Percentiles rank a stretch among this genome's conserved stretches.
These are phyloP conservation scores for Syngnathus scovelli DNA, from an alignment of 2,113 vertebrate species.

Conservation along the genomic window DNA sequence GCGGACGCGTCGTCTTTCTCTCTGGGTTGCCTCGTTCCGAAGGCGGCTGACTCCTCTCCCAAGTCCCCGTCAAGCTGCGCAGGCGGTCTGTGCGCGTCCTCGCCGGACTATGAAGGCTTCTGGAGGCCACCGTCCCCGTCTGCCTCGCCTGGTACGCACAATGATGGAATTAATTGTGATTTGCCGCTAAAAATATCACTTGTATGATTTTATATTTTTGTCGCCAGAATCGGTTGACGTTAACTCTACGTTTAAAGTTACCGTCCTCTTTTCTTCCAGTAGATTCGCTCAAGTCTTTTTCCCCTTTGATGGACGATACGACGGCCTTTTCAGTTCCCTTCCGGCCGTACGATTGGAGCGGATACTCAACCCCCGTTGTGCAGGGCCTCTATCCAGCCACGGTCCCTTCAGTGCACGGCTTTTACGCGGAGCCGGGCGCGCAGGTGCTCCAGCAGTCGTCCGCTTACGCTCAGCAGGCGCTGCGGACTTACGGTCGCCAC, in stretches of 20 bases:
- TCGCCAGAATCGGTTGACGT: neutral
- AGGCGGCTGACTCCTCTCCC: constrained; percentile 72
- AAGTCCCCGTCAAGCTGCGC: constrained; percentile 80
- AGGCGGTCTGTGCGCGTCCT: constrained; percentile 75
- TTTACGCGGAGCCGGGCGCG: constrained; percentile 72
- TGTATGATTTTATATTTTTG: neutral
- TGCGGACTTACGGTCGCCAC: constrained; percentile 1
- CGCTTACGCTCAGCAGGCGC: neutral
- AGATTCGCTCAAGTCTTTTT: constrained; percentile 84
- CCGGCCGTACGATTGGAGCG: constrained; percentile 84
- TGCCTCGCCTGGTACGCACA: constrained; percentile 81
- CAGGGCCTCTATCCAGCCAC: constrained; percentile 67
- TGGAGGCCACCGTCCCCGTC: constrained; percentile 97
- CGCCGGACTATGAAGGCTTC: constrained; percentile 84
- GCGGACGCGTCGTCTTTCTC: constrained; percentile 67
- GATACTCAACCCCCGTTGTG: constrained; percentile 75
- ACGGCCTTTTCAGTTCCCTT: constrained; percentile 78
- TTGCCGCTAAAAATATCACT: neutral
- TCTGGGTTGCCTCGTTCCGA: constrained; percentile 70
- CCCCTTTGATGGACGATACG: constrained; percentile 68
- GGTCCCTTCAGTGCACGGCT: constrained; percentile 54
- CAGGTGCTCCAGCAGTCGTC: constrained; percentile 30
- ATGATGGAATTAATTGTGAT: neutral
- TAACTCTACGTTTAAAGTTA: constrained; percentile 17
- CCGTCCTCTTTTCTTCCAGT: constrained; percentile 22